Base-by-base conservation (phyloP, 2,113 vertebrate genomes). In the Drymodes brunneopygia region DNA sequence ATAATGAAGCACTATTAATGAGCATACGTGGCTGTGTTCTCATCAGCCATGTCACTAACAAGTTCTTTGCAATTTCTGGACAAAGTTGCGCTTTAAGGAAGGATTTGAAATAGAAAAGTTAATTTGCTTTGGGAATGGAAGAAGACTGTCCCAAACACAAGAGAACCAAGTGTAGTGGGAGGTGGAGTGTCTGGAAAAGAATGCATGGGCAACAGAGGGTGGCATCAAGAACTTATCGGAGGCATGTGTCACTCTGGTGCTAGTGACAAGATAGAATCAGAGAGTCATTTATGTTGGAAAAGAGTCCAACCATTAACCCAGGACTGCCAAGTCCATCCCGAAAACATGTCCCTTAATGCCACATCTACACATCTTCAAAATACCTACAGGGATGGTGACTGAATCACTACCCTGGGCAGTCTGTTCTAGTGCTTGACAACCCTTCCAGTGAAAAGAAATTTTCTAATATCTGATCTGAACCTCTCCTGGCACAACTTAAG, bases 41-140 rank as follows among this genome's bases (percentile, higher is more conserved):
- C 31, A 33, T 69, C 71, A 69, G 33, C 70, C 60, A 35, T 12
- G 22, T 67, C 33, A 33, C 58, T 31, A 44, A 15, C 48, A 28
- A 35, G 42, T 72, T 88, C 13, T 86, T 66, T 73, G 40, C 31
- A 73, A n/a, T 69, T 88, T 95, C 72, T 60, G 35, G 36, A n/a
- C 25, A 80, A 71, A 65, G 8, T 31, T 81, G 23, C 40, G 36
- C 25, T 56, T 58, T 62, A 85, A 90, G n/a, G 31, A 81, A 71
- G 48, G 51, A 47, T 35, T 44, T 38, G 45, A 88, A 93, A 66
- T 33, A 79, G 53, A 67, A 88, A 88, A 72, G 53, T 4, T 15
- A 10, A 22, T 81, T 92, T 61, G 7, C 35, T 73, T 58, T 71
- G 44, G 27, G 21, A 17, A 38, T 51, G 36, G 69, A 71, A 85